Conservation (phyloP, 2,113 vertebrate genomes). For the Coptodon rendalli region DNA sequence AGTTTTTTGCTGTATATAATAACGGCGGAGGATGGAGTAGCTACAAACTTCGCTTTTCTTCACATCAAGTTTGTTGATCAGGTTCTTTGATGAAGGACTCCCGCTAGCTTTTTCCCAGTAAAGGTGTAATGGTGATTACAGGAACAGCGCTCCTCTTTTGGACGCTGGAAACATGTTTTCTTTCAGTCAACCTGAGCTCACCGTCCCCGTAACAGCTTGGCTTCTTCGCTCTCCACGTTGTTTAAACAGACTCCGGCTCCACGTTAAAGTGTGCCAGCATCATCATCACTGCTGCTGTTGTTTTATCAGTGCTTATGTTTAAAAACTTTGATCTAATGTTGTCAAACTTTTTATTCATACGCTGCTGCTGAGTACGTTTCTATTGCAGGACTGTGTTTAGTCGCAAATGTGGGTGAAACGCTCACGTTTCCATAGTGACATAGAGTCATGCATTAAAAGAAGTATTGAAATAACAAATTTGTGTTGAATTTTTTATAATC, state of each 20-base stretch:
- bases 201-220: not conserved
- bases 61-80: not conserved
- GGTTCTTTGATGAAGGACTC: not conserved
- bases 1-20: not conserved
- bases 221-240: not conserved
- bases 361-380: not conserved
- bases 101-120: not conserved
- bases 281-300: not conserved
- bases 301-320: not conserved
- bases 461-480: not conserved
- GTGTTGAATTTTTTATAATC: not conserved
- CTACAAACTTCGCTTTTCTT: not conserved
- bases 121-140: not conserved
- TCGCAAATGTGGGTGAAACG: not conserved
- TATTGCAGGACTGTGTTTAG: not conserved
- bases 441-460: not conserved
- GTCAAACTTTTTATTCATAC: not conserved
- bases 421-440: not conserved
- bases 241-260: not conserved
- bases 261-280: not conserved
- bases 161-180: not conserved
- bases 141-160: not conserved
- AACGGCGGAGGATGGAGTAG: not conserved
- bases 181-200: not conserved
- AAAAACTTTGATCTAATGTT: not conserved